Conservation (phyloP, 2,797 vertebrate genomes). For the Clarias pachynema region DNA sequence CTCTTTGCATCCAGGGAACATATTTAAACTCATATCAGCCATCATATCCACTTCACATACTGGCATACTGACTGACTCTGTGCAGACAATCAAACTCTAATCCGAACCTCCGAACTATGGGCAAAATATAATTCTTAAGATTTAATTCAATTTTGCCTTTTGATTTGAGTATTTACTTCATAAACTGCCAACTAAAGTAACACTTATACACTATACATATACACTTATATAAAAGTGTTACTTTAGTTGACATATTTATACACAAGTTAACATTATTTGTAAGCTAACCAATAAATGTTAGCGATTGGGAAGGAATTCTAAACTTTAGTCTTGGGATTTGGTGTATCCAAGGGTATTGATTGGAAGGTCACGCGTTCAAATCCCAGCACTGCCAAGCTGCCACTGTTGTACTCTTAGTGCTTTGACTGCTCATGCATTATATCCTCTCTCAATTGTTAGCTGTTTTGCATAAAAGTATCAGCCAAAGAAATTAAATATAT, state of each 20-base stretch:
- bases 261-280: background rate
- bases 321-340: background rate
- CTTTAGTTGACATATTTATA: no score
- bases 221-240: no score
- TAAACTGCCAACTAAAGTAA: background rate
- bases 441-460: background rate
- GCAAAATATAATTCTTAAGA: background rate
- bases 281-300: background rate
- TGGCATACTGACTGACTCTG: no score
- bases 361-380: background rate
- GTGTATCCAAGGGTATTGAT: background rate
- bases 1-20: background rate
- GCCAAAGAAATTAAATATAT: background rate
- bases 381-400: background rate
- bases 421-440: background rate
- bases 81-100: no score
- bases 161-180: background rate
- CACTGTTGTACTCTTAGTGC: background rate
- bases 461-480: background rate
- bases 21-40: background rate
- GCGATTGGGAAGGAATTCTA: background rate
- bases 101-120: no score
- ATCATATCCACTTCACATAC: background rate
- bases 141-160: background rate
- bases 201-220: no score